Evolutionary conservation across 2,797 vertebrate genomes (phyloP), one percentile per base, ranked within the genome.

Genomic region (Pangasius macronema): DNA sequence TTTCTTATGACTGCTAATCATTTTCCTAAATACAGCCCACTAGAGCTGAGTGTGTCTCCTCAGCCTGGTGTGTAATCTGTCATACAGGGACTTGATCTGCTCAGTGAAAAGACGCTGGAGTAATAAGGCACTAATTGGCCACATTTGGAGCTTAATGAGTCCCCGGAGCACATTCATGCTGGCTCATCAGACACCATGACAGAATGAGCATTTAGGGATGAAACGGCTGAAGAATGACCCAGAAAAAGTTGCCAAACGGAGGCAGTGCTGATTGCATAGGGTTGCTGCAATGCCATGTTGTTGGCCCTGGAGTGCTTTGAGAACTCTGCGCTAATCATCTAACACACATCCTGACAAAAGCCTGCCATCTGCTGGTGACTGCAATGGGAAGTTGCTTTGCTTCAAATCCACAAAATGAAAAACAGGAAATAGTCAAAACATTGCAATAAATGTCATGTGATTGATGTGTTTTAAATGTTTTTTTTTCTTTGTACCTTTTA

Each of bases 291-390:
- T 0, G 30, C 82, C 2, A 10, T 22, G 18, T 22, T 51, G 24
- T 5, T 33, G n/a, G 81, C 30, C 46, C 82, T 33, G 49, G n/a
- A 68, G 63, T 4, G 8, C 46, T 24, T 83, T 14, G 46, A 82
- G 39, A 65, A 65, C 39, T 59, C 36, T 65, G 14, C 46, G 10
- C 13, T 18, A 46, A 46, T 82, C 59, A 3, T 67, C 46, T 22
- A 33, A 20, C 81, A 67, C 42, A 6, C 81, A 67, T 53, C 63
- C 63, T 83, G n/a, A 68, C 89, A 89, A 88, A 94, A 93, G 91
- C 86, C 87, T 90, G 88, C 93, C 95, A 93, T 92, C 95, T 95
- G 59, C 91, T 93, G 95, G 93, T 63, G n/a, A 24, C 14, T 86
- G 18, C 46, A 53, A 8, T 24, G 5, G n/a, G n/a, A 51, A 20